Conservation (phyloP, 2,113 vertebrate species). For the Edolisoma coerulescens region DNA sequence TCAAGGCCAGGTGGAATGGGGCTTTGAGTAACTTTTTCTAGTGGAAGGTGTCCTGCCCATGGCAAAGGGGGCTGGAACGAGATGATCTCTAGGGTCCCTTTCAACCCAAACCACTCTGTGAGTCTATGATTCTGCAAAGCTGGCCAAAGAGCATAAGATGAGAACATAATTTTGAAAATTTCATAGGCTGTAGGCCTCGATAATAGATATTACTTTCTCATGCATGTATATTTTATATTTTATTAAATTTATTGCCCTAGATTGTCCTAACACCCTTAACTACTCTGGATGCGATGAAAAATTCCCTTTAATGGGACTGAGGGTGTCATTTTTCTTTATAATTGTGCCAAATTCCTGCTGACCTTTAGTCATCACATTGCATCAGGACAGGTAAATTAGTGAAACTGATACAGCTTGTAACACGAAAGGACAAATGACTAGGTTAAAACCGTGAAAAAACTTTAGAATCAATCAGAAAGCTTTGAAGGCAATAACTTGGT, state of each 20-base stretch:
- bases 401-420: neutral
- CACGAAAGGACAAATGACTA: neutral
- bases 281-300: neutral
- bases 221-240: neutral
- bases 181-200: neutral
- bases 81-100: neutral
- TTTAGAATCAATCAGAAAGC: constrained; percentile 3
- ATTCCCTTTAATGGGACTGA: neutral
- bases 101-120: neutral
- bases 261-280: neutral
- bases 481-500: constrained; percentile 7
- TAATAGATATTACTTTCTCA: neutral
- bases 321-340: neutral
- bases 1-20: neutral
- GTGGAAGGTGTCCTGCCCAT: neutral
- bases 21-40: neutral
- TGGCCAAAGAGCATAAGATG: neutral
- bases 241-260: neutral
- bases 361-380: neutral
- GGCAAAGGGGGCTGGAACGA: neutral
- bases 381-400: neutral
- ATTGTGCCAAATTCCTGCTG: neutral
- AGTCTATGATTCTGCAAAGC: neutral
- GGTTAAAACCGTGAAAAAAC: neutral
- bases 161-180: neutral